These are phyloP conservation scores for Micronycteris hirsuta DNA, from an alignment of 2,113 vertebrate species.

Conservation along the genomic window DNA sequence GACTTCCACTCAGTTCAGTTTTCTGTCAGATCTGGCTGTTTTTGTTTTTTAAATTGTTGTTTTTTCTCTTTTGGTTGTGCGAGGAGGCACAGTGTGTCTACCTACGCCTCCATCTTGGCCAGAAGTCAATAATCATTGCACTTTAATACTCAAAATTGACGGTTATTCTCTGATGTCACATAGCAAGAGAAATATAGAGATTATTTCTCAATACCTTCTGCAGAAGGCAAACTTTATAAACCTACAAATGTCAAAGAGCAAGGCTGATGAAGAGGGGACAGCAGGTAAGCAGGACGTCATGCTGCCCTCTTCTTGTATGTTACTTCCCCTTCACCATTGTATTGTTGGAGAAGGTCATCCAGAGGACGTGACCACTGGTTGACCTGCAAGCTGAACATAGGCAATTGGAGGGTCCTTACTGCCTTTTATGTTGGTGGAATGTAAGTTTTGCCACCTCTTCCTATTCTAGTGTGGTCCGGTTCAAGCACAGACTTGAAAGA, in stretches of 20 bases:
- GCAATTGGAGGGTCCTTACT: not conserved
- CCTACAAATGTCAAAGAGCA: not conserved
- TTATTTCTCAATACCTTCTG: not conserved
- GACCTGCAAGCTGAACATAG: not conserved
- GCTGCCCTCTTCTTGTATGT: not conserved
- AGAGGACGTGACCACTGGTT: not conserved
- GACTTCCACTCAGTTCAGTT: too few species aligned
- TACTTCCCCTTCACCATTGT: not conserved
- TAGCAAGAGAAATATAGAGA: not conserved
- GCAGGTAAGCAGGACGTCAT: not conserved
- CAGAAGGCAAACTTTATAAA: not conserved
- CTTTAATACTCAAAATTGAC: not conserved
- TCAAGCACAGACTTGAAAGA: not conserved
- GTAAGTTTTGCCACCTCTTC: not conserved
- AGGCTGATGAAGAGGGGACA: not conserved
- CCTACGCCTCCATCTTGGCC: too few species aligned
- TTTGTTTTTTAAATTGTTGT: too few species aligned
- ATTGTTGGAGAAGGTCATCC: not conserved
- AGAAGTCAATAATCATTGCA: not conserved
- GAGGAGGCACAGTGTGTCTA: too few species aligned
- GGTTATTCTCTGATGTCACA: not conserved
- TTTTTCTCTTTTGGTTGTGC: too few species aligned
- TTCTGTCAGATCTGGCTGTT: too few species aligned
- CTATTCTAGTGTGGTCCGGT: not conserved
- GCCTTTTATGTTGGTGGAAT: not conserved